Conservation (phyloP, 2,113 vertebrate species). For the Furnarius figulus region DNA sequence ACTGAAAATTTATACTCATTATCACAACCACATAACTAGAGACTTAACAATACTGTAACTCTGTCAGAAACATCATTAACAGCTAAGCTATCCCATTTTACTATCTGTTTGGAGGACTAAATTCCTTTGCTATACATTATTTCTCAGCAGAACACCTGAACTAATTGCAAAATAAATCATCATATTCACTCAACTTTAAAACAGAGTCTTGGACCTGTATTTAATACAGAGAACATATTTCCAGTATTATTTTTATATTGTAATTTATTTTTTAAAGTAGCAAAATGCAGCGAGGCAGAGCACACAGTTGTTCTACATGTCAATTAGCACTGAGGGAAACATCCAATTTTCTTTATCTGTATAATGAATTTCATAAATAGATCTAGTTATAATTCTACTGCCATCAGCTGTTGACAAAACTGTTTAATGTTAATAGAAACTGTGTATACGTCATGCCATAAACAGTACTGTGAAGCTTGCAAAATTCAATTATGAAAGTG, state of each 20-base stretch:
- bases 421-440: conserved; percentile 50
- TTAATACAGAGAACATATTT: not conserved
- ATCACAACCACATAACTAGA: not conserved
- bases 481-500: conserved; percentile 41
- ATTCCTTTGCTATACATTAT: not conserved
- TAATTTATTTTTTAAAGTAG: not conserved
- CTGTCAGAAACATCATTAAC: not conserved
- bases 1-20: not conserved
- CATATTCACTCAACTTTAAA: not conserved
- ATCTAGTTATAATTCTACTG: conserved; percentile 59
- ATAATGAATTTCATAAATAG: conserved; percentile 51
- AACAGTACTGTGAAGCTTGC: conserved; percentile 7
- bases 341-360: conserved; percentile 27
- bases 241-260: not conserved
- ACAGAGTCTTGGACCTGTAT: not conserved
- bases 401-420: conserved; percentile 50
- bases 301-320: not conserved
- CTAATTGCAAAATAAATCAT: conserved; percentile 8
- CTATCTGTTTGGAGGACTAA: not conserved
- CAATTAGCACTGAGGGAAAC: conserved; percentile 49
- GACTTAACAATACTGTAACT: not conserved
- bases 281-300: not conserved
- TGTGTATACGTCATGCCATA: not conserved
- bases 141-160: not conserved
- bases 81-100: not conserved